phyloP scores from a whole-genome alignment of 2,888 invertebrate genomes.

The Papilio gigon region DNA sequence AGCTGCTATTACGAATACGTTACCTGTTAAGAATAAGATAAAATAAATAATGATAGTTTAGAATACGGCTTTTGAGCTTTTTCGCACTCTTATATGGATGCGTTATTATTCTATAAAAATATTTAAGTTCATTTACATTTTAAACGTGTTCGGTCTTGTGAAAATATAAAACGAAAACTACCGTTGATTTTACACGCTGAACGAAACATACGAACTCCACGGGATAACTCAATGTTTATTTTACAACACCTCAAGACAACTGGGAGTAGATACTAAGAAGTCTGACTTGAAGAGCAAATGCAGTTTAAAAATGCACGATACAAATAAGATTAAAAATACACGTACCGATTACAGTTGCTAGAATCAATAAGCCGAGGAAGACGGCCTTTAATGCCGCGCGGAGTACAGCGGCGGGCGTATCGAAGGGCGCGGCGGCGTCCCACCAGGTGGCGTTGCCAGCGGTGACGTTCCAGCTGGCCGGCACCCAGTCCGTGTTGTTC shows the following conservation, averaged over 20 bases:
- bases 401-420: slow-evolving; percentile 80
- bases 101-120: too few relatives aligned
- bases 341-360: slow-evolving; percentile 85
- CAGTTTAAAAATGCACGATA: neutral
- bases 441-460: slow-evolving; percentile 70
- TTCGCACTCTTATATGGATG: too few relatives aligned
- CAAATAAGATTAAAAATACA: slow-evolving; percentile 23
- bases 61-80: too few relatives aligned
- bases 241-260: neutral
- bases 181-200: neutral
- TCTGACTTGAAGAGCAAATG: neutral
- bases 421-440: slow-evolving; percentile 75
- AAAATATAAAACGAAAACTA: too few relatives aligned
- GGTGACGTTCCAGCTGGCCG: slow-evolving; percentile 66
- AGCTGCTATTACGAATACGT: slow-evolving; percentile 97
- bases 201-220: neutral
- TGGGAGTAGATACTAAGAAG: neutral
- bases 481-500: slow-evolving; percentile 68
- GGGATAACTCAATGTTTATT: neutral
- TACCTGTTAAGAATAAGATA: slow-evolving; percentile 84
- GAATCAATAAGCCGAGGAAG: slow-evolving; percentile 82
- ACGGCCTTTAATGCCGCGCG: slow-evolving; percentile 84
- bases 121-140: too few relatives aligned
- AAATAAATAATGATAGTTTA: neutral
- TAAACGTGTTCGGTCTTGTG: neutral